Evolutionary conservation across 2,888 invertebrate genomes (phyloP).

Genomic region (Acleris literana): DNA sequence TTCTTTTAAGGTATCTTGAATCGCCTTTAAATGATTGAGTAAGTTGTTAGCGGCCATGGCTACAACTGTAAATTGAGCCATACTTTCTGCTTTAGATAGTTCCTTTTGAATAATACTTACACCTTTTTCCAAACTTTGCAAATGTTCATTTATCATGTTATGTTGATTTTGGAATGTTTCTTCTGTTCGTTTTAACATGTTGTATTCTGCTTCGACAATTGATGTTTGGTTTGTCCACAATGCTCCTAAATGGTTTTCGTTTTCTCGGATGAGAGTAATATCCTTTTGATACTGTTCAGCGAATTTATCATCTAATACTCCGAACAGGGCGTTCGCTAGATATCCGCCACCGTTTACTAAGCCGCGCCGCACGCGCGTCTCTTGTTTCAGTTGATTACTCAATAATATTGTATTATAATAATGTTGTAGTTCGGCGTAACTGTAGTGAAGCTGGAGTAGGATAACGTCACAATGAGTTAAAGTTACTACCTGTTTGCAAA

Average conservation of each 20-base stretch:
- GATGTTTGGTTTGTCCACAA: conserved; percentile 32
- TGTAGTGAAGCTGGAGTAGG: no score
- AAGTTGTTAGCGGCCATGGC: no score
- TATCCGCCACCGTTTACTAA: conserved; percentile 37
- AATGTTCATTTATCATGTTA: conserved; percentile 21
- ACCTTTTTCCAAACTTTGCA: no score
- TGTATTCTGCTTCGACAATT: conserved; percentile 23
- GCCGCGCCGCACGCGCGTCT: conserved; percentile 3
- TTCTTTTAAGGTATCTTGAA: no score
- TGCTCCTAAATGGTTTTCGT: conserved; percentile 16
- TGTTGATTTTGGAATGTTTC: conserved; percentile 20
- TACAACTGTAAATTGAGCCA: no score
- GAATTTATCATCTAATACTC: conserved; percentile 38
- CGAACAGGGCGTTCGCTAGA: conserved; percentile 37
- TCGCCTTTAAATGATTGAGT: no score
- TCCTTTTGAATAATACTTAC: no score
- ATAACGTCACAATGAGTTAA: no score
- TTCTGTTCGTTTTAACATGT: conserved; percentile 21
- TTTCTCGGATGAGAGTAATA: conserved; percentile 14
- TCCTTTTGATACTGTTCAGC: conserved; percentile 36
- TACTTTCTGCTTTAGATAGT: no score
- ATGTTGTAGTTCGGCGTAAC: no score
- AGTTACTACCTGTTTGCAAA: no score
- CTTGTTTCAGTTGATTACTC: background rate
- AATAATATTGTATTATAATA: no score